Base-by-base conservation (phyloP, 2,888 invertebrate genomes). In the Apamea monoglypha region DNA sequence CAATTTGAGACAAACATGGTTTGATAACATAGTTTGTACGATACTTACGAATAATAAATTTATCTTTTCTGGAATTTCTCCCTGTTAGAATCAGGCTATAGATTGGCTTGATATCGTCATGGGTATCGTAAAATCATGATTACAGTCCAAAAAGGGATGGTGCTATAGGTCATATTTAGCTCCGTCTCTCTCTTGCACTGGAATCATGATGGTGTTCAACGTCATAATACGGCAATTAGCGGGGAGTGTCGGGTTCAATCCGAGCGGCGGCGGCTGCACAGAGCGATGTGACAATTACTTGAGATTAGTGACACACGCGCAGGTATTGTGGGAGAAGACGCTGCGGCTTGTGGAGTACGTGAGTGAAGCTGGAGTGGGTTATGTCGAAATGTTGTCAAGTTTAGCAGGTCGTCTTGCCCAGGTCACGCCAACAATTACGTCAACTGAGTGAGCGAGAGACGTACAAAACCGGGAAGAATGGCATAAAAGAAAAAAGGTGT, bases 241-340 rank as follows among this genome's bases (percentile, higher is more conserved):
- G 76, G 4, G 29, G 71, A 59, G 72, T 66, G 53, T 73, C 59
- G 83, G 78, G 76, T 72, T 81, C 79, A 74, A 81, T 78, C 80
- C 64, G 53, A 61, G 70, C 70, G 77, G 73, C 61, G 44, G 71
- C 63, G 61, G 86, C 53, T 67, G 84, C 50, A 67, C 87, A 66
- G 61, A 84, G 78, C 67, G 72, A 85, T 80, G 79, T 76, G 83
- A 76, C 83, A 83, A 87, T 87, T 89, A 82, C 70, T 81, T 63
- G 36, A n/a, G 76, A 67, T 64, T 50, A n/a, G 53, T 25, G 67
- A 70, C 12, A 50, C 53, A 75, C 67, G 74, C 61, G 47, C 7
- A 6, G 2, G 1, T 0, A 14, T 59, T 59, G 50, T 40, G 67
- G 0, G 14, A 47, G 44, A 25, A 36, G 2, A 69, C 67, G 74